Conservation (phyloP, 2,888 invertebrate genomes). For the Pristionchus maxplancki region DNA sequence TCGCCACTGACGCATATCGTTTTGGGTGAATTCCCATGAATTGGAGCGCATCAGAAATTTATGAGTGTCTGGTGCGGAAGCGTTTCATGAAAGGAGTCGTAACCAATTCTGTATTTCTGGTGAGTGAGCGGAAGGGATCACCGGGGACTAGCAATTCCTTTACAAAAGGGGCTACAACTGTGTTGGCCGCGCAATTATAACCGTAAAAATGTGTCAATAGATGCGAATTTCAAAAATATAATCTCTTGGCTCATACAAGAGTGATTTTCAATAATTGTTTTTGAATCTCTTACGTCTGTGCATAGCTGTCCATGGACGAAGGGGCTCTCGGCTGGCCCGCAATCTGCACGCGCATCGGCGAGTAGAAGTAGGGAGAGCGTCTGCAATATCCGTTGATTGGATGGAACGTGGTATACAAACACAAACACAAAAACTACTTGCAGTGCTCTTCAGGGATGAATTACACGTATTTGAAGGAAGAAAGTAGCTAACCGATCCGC, state of each 20-base stretch:
- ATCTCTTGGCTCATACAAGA: no score
- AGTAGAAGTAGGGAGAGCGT: background rate
- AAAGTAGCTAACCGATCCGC: background rate
- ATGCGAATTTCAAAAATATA: no score
- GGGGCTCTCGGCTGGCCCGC: background rate
- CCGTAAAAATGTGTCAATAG: no score
- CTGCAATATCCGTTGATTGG: background rate
- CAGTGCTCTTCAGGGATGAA: background rate
- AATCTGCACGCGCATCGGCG: conserved; percentile 44
- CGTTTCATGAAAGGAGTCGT: background rate
- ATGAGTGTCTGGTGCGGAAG: background rate
- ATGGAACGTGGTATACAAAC: no score
- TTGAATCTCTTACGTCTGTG: conserved; percentile 48
- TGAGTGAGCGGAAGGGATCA: no score
- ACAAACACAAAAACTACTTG: no score
- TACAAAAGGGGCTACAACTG: no score
- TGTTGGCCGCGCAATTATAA: no score
- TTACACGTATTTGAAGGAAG: no score
- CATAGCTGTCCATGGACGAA: conserved; percentile 12
- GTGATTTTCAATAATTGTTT: no score
- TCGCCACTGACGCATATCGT: background rate
- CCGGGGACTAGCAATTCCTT: no score
- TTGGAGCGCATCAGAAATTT: background rate
- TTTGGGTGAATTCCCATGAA: background rate
- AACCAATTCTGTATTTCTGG: no score